Evolutionary conservation across 2,113 vertebrate species (phyloP).

Genomic region (Nothocercus nigrocapillus): DNA sequence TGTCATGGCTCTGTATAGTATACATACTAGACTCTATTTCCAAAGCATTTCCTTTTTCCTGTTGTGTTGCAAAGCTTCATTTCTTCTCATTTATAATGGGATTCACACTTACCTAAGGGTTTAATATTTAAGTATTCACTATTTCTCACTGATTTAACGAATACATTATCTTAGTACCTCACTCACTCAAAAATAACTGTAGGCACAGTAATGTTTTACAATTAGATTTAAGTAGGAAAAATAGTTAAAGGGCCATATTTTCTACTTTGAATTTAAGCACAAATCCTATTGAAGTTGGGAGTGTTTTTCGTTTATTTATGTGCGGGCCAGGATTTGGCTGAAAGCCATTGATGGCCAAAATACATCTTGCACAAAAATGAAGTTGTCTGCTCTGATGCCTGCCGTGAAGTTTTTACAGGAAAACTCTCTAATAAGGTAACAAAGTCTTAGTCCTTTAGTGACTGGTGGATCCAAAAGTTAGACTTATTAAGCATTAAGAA

Average conservation of each 20-base stretch:
- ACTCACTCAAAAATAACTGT: background rate
- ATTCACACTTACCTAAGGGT: background rate
- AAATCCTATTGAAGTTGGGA: background rate
- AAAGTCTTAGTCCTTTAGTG: background rate
- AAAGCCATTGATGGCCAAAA: background rate
- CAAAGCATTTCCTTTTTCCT: constrained; percentile 57
- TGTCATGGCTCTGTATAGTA: constrained; percentile 49
- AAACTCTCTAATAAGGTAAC: background rate
- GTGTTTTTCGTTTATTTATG: background rate
- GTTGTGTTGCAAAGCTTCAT: background rate
- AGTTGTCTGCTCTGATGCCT: background rate
- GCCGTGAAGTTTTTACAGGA: background rate
- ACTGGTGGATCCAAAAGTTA: background rate
- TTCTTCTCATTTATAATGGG: background rate
- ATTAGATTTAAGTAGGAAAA: background rate
- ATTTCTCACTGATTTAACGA: background rate
- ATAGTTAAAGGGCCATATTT: background rate
- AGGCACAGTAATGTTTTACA: background rate
- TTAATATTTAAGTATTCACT: background rate
- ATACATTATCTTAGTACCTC: background rate
- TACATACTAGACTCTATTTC: constrained; percentile 37
- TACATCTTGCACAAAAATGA: background rate
- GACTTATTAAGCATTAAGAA: background rate
- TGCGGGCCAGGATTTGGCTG: background rate
- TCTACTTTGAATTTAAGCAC: background rate